phyloP scores from a whole-genome alignment of 2,797 vertebrate genomes.

The Phrynocephalus guinanensis region DNA sequence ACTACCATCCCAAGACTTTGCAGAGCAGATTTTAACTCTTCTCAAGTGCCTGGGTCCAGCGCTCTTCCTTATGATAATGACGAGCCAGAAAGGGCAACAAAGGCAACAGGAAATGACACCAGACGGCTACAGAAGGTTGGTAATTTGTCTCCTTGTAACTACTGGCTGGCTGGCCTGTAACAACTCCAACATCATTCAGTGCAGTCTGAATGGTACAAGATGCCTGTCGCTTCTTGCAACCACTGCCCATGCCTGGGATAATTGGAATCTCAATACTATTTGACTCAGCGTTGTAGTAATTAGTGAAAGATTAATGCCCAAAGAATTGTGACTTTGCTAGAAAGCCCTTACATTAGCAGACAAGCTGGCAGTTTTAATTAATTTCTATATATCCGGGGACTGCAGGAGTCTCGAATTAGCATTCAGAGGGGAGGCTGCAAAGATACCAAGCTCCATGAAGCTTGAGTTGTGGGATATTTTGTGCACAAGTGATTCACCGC shows the following conservation, averaged over 20 bases:
- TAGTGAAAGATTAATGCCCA: conserved; percentile 16
- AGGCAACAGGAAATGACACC: background rate
- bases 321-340: conserved; percentile 19
- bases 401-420: background rate
- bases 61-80: background rate
- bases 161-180: conserved; percentile 10
- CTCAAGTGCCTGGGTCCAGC: background rate
- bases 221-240: conserved; percentile 3
- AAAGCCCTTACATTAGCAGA: background rate
- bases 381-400: background rate
- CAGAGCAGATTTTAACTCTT: background rate
- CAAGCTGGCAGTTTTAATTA: conserved; percentile 1
- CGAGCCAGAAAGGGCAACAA: background rate
- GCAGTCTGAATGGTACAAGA: conserved; percentile 10
- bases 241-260: background rate
- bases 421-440: background rate
- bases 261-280: conserved; percentile 32
- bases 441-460: background rate
- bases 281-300: conserved; percentile 31
- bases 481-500: no score
- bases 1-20: conserved; percentile 2
- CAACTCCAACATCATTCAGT: background rate
- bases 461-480: background rate
- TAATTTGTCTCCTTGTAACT: conserved; percentile 10
- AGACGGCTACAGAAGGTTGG: background rate